A percentile compares a stretch with the other conserved stretches of the same genome.
Evolutionary conservation across 2,113 vertebrate genomes (phyloP).

Genomic region (Micronycteris hirsuta): DNA sequence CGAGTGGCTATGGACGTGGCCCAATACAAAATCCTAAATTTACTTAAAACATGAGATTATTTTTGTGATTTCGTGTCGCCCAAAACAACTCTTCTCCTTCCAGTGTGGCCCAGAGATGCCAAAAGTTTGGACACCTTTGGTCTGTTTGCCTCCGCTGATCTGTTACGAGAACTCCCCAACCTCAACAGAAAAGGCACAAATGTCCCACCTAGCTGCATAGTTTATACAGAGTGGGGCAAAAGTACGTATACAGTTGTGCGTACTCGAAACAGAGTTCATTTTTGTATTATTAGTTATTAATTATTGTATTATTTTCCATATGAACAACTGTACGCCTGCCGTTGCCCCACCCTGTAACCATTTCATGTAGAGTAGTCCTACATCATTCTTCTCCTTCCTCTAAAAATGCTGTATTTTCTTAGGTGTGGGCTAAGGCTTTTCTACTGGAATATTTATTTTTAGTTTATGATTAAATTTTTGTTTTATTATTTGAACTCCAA

Average conservation of each 20-base stretch:
- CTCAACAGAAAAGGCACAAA: not conserved
- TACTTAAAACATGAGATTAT: too few relatives aligned
- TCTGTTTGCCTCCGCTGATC: not conserved
- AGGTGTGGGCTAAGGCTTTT: not conserved
- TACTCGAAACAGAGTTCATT: not conserved
- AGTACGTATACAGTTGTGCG: not conserved
- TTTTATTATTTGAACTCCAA: not conserved
- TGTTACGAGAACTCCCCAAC: not conserved
- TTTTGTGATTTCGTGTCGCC: too few relatives aligned
- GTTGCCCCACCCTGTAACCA: not conserved
- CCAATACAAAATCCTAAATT: too few relatives aligned
- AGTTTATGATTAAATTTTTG: constrained; percentile 7
- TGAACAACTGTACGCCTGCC: not conserved
- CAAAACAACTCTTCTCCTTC: too few relatives aligned
- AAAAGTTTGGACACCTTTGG: not conserved
- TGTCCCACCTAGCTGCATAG: not conserved
- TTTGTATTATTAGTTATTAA: too few relatives aligned
- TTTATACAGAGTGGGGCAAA: not conserved
- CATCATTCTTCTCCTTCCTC: not conserved
- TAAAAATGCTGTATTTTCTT: constrained; percentile 2
- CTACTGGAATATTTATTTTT: constrained; percentile 15
- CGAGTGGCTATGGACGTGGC: too few relatives aligned
- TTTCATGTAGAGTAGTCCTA: not conserved
- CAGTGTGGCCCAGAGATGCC: too few relatives aligned
- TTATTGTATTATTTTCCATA: too few relatives aligned